phyloP scores from a whole-genome alignment of 2,113 vertebrate genomes.

The Macrotis lagotis region DNA sequence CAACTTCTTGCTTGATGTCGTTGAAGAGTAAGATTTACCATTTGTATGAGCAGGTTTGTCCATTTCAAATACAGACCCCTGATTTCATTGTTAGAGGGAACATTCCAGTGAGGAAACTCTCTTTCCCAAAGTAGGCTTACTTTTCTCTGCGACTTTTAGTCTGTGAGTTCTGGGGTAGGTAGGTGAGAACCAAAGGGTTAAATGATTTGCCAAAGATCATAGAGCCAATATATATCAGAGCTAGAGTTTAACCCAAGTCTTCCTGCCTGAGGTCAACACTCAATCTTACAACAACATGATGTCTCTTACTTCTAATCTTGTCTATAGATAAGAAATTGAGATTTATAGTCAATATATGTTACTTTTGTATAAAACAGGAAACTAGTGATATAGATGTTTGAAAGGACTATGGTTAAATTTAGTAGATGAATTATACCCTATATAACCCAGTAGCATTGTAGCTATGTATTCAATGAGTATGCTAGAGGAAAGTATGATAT shows the following conservation, averaged over 20 bases:
- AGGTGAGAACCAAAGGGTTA: no score
- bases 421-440: background rate
- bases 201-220: no score
- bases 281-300: no score
- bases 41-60: background rate
- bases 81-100: no score
- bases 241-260: no score
- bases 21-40: background rate
- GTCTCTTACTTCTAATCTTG: no score
- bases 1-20: background rate
- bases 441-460: background rate
- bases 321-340: background rate
- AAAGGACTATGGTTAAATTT: slow-evolving; percentile 7
- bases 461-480: background rate
- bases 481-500: background rate
- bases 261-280: no score
- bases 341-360: background rate
- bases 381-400: background rate
- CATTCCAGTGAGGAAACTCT: no score
- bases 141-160: no score
- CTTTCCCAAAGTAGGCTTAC: no score
- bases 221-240: no score
- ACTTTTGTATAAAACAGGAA: background rate
- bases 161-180: no score
- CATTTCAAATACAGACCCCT: background rate